Conservation (phyloP, 2,888 invertebrate species). For the Empis livida region DNA sequence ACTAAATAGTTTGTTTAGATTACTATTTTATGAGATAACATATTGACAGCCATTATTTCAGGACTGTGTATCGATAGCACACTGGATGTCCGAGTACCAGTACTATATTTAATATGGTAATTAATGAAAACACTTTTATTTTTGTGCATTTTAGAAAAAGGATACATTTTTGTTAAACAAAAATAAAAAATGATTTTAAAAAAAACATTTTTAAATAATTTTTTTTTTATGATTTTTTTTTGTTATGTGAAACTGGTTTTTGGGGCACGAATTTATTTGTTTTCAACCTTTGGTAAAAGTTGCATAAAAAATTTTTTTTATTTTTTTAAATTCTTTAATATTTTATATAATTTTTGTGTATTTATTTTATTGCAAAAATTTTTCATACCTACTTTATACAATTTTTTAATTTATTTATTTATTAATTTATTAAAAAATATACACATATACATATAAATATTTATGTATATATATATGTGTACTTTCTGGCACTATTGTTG, state of each 20-base stretch:
- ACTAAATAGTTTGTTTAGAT: too few species aligned
- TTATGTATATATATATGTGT: neutral
- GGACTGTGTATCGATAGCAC: too few species aligned
- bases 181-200: too few species aligned
- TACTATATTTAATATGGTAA: too few species aligned
- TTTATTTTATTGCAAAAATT: slow-evolving; percentile 4
- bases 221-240: too few species aligned
- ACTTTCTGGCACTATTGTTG: slow-evolving; percentile 37
- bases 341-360: slow-evolving; percentile 8
- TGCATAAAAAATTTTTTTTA: neutral
- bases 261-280: neutral
- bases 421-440: slow-evolving; percentile 6
- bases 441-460: neutral
- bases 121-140: too few species aligned
- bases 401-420: slow-evolving; percentile 2
- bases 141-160: too few species aligned
- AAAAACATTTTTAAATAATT: too few species aligned
- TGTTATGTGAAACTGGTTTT: slow-evolving; percentile 5
- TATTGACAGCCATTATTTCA: too few species aligned
- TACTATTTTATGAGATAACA: too few species aligned
- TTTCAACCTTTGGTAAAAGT: slow-evolving; percentile 3
- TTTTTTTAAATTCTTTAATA: neutral
- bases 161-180: too few species aligned
- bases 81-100: too few species aligned
- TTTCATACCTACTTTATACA: slow-evolving; percentile 7